These are phyloP conservation scores for Notarius lentiginosus DNA, from an alignment of 2,113 vertebrate genomes.

Conservation along the genomic window DNA sequence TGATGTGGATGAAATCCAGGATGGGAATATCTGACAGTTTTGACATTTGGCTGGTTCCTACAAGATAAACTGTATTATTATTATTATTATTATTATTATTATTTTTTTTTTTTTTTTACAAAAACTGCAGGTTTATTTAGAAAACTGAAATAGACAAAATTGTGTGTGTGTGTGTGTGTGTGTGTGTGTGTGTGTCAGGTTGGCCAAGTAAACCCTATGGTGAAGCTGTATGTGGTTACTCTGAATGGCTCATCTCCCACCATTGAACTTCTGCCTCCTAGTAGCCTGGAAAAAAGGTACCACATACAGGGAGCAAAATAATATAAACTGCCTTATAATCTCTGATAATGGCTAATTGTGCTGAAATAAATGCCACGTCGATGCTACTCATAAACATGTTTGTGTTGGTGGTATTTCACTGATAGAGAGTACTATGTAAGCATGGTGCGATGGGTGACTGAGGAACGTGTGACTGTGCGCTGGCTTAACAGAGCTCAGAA, in stretches of 20 bases:
- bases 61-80: background rate
- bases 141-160: background rate
- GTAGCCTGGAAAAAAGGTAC: slow-evolving; percentile 69
- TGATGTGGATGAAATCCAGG: background rate
- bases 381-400: background rate
- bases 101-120: background rate
- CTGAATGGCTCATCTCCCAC: slow-evolving; percentile 66
- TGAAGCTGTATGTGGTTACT: slow-evolving; percentile 63
- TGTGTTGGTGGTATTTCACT: slow-evolving; percentile 6
- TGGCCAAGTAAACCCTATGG: slow-evolving; percentile 71
- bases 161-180: slow-evolving; percentile 35
- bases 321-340: background rate
- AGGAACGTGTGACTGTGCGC: slow-evolving; percentile 63
- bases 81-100: too few relatives aligned
- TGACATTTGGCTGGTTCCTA: background rate
- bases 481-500: slow-evolving; percentile 76
- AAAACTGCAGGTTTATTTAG: background rate
- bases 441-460: slow-evolving; percentile 70
- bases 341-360: background rate
- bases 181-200: slow-evolving; percentile 56
- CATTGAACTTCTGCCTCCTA: slow-evolving; percentile 65
- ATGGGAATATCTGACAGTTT: background rate
- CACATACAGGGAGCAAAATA: background rate
- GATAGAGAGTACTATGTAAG: slow-evolving; percentile 68
- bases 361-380: background rate